These are phyloP conservation scores for Oligia latruncula DNA, from an alignment of 2,888 invertebrate genomes.

Conservation along the genomic window DNA sequence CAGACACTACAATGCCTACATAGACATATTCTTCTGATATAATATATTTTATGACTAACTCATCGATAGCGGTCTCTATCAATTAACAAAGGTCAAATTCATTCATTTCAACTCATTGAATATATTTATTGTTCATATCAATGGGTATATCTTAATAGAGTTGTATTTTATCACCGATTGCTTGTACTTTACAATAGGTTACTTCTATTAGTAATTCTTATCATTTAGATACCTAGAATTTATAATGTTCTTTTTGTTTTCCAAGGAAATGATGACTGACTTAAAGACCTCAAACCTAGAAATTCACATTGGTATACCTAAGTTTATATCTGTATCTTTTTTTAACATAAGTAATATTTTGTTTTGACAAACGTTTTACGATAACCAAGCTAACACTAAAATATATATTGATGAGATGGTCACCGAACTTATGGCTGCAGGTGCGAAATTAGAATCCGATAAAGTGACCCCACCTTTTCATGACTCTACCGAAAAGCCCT, in stretches of 20 bases:
- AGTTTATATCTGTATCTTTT: too few relatives aligned
- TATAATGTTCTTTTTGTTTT: conserved; percentile 11
- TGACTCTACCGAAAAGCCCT: too few relatives aligned
- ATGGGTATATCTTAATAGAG: conserved; percentile 10
- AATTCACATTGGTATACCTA: not conserved
- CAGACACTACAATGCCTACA: not conserved
- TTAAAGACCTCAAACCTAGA: not conserved
- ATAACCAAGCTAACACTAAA: too few relatives aligned
- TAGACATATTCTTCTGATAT: conserved; percentile 17
- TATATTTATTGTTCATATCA: conserved; percentile 45
- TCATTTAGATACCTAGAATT: not conserved
- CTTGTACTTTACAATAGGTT: not conserved
- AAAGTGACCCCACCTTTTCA: too few relatives aligned
- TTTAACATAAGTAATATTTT: too few relatives aligned
- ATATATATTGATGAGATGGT: too few relatives aligned
- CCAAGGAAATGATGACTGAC: not conserved
- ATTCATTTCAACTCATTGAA: conserved; percentile 52
- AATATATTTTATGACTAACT: conserved; percentile 43
- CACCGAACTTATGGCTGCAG: too few relatives aligned
- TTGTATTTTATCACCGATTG: conserved; percentile 20
- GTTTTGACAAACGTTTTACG: too few relatives aligned
- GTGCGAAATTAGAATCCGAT: too few relatives aligned
- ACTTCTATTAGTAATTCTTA: conserved; percentile 16
- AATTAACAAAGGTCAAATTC: conserved; percentile 62
- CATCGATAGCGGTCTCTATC: conserved; percentile 47